Base-by-base conservation (phyloP, 2,888 invertebrate species). In the Drosophila fulvimacula region DNA sequence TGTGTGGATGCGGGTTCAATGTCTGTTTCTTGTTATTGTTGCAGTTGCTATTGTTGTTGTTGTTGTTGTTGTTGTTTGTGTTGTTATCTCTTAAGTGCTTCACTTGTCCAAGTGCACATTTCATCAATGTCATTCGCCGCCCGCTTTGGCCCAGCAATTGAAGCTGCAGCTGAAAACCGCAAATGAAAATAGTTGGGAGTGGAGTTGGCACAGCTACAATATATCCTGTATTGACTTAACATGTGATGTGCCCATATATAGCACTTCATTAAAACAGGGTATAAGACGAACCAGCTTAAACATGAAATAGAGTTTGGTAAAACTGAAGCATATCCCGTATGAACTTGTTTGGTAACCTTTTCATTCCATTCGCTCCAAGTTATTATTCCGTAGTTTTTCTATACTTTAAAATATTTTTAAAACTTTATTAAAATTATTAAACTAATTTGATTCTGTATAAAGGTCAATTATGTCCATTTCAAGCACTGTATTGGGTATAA, bases 81-180 rank as follows among this genome's bases (percentile, higher is more conserved):
- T 39, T 65, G 66, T 36, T 48, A 48, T 48, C 56, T 55, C 42
- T 56, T 58, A 51, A 66, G 68, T 68, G 69, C 63, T 72, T 65
- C 59, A 63, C 61, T 72, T 68, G 73, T 65, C 69, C 81, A 85
- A 74, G 75, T 79, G 76, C 69, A 70, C 68, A 87, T 80, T 48
- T 48, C 48, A 73, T 78, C 82, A 85, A 67, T 84, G 81, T 76
- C 57, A 68, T 55, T 46, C 53, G 27, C 30, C 57, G 48, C 30
- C 48, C 13, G 32, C 49, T 61, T 44, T 30, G 38, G 56, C 24
- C 46, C 24, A 58, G 38, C 65, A 49, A 38, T 42, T 53, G 67
- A 67, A 57, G 67, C 73, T 66, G 66, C 21, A 15, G 38, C 21
- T 53, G 7, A 15, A 57, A 57, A 39, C 52, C 60, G 52, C 60